These are phyloP conservation scores for Homarus americanus DNA, from an alignment of 1,140 invertebrate genomes.

Conservation along the genomic window DNA sequence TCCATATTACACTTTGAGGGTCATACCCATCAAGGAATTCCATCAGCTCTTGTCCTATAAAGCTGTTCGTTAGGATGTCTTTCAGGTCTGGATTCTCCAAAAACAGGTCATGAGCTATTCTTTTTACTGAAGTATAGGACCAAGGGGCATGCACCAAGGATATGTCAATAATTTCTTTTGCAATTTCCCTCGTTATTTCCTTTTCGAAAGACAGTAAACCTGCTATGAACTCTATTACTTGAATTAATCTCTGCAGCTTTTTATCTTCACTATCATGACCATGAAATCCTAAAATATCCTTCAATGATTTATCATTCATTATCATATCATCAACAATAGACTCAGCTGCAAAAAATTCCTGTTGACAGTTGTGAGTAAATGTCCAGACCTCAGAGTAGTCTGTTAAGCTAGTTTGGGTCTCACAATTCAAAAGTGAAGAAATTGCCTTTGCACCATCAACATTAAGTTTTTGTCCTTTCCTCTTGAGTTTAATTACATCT, in stretches of 20 bases:
- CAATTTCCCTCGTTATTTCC: neutral
- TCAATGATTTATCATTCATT: neutral
- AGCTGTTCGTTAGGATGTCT: neutral
- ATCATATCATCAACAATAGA: neutral
- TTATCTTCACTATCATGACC: neutral
- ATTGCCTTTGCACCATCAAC: neutral
- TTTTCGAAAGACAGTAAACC: neutral
- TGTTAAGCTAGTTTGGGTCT: neutral
- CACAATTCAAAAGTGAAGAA: slow-evolving; percentile 17
- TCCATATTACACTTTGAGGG: slow-evolving; percentile 21
- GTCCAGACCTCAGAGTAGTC: slow-evolving; percentile 8
- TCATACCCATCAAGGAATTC: slow-evolving; percentile 19
- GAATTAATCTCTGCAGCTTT: slow-evolving; percentile 45
- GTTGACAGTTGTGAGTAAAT: slow-evolving; percentile 31
- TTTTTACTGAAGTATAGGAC: slow-evolving; percentile 1
- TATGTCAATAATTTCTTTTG: slow-evolving; percentile 19
- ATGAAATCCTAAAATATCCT: slow-evolving; percentile 18
- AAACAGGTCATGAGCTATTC: neutral
- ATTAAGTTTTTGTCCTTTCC: neutral
- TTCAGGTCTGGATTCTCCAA: neutral
- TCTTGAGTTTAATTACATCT: slow-evolving; percentile 9
- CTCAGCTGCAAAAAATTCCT: slow-evolving; percentile 40
- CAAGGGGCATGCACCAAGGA: slow-evolving; percentile 18
- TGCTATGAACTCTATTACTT: slow-evolving; percentile 44
- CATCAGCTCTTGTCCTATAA: neutral